These are phyloP conservation scores for Oophaga sylvatica DNA, from an alignment of 2,797 vertebrate species.

Conservation along the genomic window DNA sequence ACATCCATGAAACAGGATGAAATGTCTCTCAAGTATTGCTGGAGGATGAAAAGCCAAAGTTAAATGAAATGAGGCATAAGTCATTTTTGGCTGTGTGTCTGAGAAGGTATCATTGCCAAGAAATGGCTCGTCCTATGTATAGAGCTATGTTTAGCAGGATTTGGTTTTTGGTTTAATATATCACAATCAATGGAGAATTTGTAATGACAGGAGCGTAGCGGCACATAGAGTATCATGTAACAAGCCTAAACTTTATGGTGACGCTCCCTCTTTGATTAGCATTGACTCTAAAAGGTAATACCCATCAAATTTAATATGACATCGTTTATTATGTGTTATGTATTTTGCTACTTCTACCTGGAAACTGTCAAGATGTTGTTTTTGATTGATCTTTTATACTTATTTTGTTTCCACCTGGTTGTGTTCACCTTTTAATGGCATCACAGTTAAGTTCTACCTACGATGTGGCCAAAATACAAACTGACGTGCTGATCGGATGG, in stretches of 20 bases:
- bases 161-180: constrained; percentile 15
- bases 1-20: neutral
- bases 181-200: neutral
- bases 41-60: constrained; percentile 15
- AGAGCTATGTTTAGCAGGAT: neutral
- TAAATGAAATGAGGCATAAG: constrained; percentile 45
- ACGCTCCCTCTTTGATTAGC: neutral
- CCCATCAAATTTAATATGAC: too few relatives aligned
- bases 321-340: too few relatives aligned
- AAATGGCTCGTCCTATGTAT: constrained; percentile 17
- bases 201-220: neutral
- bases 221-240: neutral
- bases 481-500: too few relatives aligned
- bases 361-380: too few relatives aligned
- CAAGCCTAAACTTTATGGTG: neutral
- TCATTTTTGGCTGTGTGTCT: constrained; percentile 32
- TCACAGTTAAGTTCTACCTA: too few relatives aligned
- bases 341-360: too few relatives aligned
- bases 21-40: constrained; percentile 15
- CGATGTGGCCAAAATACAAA: too few relatives aligned
- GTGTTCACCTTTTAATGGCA: too few relatives aligned
- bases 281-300: too few relatives aligned
- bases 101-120: constrained; percentile 11
- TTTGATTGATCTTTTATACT: too few relatives aligned
- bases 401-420: too few relatives aligned